Evolutionary conservation across 2,113 vertebrate species (phyloP).

Genomic region (Corapipo altera): DNA sequence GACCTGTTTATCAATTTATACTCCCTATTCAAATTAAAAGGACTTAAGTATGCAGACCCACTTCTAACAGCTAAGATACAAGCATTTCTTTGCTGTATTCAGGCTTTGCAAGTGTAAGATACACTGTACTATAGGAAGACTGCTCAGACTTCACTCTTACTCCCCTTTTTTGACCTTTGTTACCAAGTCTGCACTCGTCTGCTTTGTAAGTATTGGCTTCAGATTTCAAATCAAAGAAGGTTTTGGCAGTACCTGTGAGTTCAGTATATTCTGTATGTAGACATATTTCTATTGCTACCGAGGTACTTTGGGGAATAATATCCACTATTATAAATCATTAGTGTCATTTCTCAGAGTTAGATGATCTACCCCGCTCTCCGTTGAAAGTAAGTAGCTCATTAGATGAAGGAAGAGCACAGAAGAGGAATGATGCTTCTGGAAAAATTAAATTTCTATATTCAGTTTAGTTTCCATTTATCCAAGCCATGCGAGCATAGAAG

Average conservation of each 20-base stretch:
- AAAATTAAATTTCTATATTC: slow-evolving; percentile 53
- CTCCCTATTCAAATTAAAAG: neutral
- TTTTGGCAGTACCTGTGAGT: neutral
- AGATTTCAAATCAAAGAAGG: neutral
- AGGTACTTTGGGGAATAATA: slow-evolving; percentile 7
- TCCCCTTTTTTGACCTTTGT: neutral
- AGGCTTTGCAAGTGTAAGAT: neutral
- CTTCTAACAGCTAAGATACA: neutral
- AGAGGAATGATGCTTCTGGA: slow-evolving; percentile 15
- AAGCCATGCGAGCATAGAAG: neutral
- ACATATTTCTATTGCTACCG: neutral
- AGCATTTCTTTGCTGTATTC: neutral
- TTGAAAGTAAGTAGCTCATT: slow-evolving; percentile 28
- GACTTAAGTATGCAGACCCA: neutral
- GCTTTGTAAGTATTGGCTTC: neutral
- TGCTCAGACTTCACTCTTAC: neutral
- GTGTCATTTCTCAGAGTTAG: slow-evolving; percentile 5
- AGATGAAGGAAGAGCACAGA: slow-evolving; percentile 28
- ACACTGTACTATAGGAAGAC: neutral
- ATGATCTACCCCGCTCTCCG: neutral
- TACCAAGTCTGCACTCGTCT: neutral
- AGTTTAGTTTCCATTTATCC: slow-evolving; percentile 43
- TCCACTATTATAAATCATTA: neutral
- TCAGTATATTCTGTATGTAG: neutral
- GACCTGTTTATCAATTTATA: neutral